Conservation (phyloP, 2,888 invertebrate genomes). For the Aspidapion aeneum region DNA sequence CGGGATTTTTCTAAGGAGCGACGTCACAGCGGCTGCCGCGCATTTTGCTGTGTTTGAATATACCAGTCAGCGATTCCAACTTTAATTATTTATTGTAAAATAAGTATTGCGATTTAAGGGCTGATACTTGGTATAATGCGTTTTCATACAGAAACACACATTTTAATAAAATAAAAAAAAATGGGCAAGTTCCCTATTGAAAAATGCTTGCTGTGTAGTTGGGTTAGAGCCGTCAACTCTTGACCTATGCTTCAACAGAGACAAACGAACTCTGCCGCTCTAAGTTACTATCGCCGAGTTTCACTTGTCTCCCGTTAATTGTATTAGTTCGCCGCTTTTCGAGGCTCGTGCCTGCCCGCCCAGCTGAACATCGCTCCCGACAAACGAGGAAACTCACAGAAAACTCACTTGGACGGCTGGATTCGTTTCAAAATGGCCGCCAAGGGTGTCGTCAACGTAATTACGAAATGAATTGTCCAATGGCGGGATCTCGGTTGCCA, state of each 20-base stretch:
- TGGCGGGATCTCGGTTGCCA: slow-evolving; percentile 52
- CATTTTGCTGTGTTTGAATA: no score
- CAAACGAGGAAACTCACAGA: slow-evolving; percentile 7
- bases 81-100: no score
- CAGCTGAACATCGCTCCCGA: slow-evolving; percentile 28
- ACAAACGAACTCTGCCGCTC: slow-evolving; percentile 35
- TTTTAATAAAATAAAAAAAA: no score
- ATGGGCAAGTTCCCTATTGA: no score
- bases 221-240: slow-evolving; percentile 7
- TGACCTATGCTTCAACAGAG: slow-evolving; percentile 30
- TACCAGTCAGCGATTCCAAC: no score
- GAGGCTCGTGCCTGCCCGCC: slow-evolving; percentile 40
- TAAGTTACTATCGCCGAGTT: slow-evolving; percentile 50
- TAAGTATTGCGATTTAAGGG: no score
- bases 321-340: slow-evolving; percentile 50
- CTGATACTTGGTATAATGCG: no score
- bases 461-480: slow-evolving; percentile 52
- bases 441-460: slow-evolving; percentile 53
- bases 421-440: slow-evolving; percentile 52
- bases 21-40: no score
- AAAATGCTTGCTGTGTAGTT: no score
- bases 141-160: no score
- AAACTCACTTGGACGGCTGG: slow-evolving; percentile 39
- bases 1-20: no score
- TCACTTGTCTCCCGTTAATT: slow-evolving; percentile 53